These are phyloP conservation scores for Hydractinia symbiolongicarpus DNA, from an alignment of 30 jellyfish, hydroid and myxozoan species.

Conservation along the genomic window DNA sequence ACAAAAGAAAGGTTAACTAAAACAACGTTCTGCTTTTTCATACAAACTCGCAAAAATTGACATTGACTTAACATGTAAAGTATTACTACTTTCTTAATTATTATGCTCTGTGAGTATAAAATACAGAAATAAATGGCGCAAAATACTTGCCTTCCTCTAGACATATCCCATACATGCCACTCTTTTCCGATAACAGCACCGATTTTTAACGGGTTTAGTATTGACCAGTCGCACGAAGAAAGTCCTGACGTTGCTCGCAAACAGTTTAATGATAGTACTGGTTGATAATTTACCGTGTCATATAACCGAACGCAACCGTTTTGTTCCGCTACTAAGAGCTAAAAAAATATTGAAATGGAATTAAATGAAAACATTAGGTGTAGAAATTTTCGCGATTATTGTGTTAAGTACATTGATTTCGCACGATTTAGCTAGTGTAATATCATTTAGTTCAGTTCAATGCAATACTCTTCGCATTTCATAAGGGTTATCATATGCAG, in stretches of 20 bases:
- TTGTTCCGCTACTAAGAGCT: constrained; percentile 49
- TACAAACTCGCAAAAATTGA: neutral
- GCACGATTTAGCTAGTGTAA: too few species aligned
- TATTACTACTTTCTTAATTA: neutral
- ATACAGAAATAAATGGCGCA: neutral
- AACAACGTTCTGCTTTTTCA: neutral
- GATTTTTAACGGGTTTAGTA: constrained; percentile 31
- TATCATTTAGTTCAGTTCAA: too few species aligned
- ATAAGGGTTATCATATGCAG: neutral
- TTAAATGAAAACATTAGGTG: neutral
- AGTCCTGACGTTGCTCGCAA: constrained; percentile 3
- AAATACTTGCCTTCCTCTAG: constrained; percentile 42
- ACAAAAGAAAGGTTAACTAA: neutral
- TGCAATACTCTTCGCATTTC: too few species aligned
- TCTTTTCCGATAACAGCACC: constrained; percentile 41
- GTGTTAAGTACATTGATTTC: too few species aligned
- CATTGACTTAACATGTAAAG: neutral
- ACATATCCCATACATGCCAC: constrained; percentile 51
- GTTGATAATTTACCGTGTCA: constrained; percentile 27
- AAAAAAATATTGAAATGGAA: neutral
- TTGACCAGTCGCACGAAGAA: constrained; percentile 45
- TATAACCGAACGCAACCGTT: constrained; percentile 43
- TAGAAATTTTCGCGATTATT: too few species aligned
- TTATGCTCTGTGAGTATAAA: neutral
- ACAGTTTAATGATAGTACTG: constrained; percentile 31